phyloP scores from a whole-genome alignment of 2,113 vertebrate species.

The Indri indri region DNA sequence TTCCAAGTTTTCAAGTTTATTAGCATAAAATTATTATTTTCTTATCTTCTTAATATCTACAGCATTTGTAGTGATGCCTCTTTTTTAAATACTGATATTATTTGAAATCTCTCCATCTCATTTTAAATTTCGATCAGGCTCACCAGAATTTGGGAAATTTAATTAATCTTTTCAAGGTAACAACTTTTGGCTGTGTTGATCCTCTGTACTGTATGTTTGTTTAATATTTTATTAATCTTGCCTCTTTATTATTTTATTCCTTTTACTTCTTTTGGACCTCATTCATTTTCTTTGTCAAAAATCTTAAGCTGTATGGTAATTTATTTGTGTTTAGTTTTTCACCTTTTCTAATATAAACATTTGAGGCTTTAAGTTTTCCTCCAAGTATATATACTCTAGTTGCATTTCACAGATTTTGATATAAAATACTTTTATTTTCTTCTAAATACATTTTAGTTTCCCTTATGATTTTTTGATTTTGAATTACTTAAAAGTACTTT shows the following conservation, averaged over 20 bases:
- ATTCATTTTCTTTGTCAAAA: background rate
- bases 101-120: background rate
- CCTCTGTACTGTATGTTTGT: background rate
- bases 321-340: background rate
- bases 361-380: background rate
- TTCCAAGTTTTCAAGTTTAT: constrained; percentile 18
- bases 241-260: background rate
- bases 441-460: background rate
- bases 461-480: constrained; percentile 6
- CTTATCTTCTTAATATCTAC: background rate
- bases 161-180: background rate
- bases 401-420: background rate
- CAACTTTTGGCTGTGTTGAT: background rate
- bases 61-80: background rate
- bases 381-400: background rate
- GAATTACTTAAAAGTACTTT: background rate
- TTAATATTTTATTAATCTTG: background rate
- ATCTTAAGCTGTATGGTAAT: background rate
- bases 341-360: background rate
- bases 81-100: background rate
- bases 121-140: constrained; percentile 18
- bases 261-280: background rate
- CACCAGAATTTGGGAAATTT: background rate
- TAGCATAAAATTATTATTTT: background rate
- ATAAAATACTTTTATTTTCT: background rate